Conservation (phyloP, 37 sponge, comb jelly and placozoan genomes). For the Theonella swinhoei region DNA sequence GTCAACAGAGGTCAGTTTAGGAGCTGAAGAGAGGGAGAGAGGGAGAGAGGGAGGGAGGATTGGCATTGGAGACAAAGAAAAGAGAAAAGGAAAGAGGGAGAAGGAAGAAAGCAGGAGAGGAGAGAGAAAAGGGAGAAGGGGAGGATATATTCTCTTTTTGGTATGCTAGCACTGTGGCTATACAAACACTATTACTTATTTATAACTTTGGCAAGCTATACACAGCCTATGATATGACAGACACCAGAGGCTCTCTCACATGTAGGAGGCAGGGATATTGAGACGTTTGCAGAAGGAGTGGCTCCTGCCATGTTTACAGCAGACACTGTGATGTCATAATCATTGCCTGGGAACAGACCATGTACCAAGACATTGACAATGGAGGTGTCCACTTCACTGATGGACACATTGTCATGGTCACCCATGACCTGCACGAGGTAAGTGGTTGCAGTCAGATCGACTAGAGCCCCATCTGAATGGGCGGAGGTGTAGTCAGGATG, state of each 20-base stretch:
- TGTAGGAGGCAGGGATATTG: constrained; percentile 9
- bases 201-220: too few relatives aligned
- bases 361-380: not conserved
- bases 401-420: not conserved
- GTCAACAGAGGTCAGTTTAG: constrained; percentile 20
- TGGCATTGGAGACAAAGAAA: too few relatives aligned
- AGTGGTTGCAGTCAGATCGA: not conserved
- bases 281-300: constrained; percentile 19
- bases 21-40: constrained; percentile 25
- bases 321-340: constrained; percentile 13
- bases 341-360: constrained; percentile 32
- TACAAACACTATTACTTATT: too few relatives aligned
- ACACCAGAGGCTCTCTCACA: too few relatives aligned
- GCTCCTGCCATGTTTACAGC: constrained; percentile 24
- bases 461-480: not conserved
- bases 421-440: constrained; percentile 15
- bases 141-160: too few relatives aligned
- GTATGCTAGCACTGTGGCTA: too few relatives aligned
- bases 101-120: too few relatives aligned
- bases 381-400: not conserved
- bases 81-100: too few relatives aligned
- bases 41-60: too few relatives aligned
- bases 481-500: not conserved
- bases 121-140: too few relatives aligned
- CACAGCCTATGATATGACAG: too few relatives aligned